A percentile compares a stretch with the other conserved stretches of the same genome.
Conservation (phyloP, 2,797 vertebrate genomes). For the Sorex maritimensis region DNA sequence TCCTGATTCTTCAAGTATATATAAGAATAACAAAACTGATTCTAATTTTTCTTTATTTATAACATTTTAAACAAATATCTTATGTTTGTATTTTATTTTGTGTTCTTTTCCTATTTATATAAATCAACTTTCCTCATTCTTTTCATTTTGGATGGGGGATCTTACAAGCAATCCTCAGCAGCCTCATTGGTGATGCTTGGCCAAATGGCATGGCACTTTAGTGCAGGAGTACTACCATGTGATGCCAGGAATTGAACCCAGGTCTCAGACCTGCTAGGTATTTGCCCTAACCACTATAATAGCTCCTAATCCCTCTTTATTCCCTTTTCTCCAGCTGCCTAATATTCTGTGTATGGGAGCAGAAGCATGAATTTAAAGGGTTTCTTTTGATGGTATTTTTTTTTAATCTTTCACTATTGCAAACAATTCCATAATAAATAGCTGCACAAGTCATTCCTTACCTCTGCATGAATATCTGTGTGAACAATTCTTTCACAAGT, state of each 20-base stretch:
- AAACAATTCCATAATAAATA: conserved; percentile 13
- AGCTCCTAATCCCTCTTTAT: too few relatives aligned
- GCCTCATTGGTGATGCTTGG: too few relatives aligned
- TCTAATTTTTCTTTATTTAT: conserved; percentile 58
- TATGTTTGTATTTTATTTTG: background rate
- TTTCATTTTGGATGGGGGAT: too few relatives aligned
- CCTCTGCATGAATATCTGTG: background rate
- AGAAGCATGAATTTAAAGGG: conserved; percentile 26
- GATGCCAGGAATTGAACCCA: too few relatives aligned
- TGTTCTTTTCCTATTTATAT: conserved; percentile 34
- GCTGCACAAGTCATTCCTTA: conserved; percentile 23
- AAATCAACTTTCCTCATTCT: background rate
- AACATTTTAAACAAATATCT: conserved; percentile 6
- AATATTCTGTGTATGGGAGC: background rate
- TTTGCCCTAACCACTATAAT: too few relatives aligned
- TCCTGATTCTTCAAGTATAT: conserved; percentile 53
- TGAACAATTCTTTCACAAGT: background rate
- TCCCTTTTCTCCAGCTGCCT: background rate
- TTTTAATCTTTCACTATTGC: conserved; percentile 23
- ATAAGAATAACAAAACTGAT: background rate
- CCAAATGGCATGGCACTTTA: too few relatives aligned
- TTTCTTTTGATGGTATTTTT: conserved; percentile 10
- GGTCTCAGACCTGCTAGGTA: too few relatives aligned
- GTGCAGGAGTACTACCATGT: too few relatives aligned
- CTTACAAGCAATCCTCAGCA: too few relatives aligned